Base-by-base conservation (phyloP, 1,140 invertebrate species). In the Acyrthosiphon pisum region DNA sequence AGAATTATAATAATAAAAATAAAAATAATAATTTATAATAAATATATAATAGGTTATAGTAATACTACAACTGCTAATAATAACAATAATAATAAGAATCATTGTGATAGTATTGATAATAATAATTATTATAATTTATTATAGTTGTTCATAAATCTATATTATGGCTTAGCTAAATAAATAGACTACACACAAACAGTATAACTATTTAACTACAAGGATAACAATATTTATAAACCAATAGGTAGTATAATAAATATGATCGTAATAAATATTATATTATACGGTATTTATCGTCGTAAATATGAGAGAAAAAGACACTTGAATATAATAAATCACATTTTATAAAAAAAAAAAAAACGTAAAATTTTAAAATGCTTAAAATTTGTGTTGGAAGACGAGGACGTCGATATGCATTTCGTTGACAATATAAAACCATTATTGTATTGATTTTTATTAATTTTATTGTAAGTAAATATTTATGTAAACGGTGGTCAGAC, bases 381-480 rank as follows among this genome's bases (percentile, higher is more conserved):
- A 84, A 84, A 84, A 93, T 84, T 37, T 93, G 91, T 93, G 91
- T 93, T 93, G 91, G 91, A 93, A 93, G 91, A 93, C 91, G 91
- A 93, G 91, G 91, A 93, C 91, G 91, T 93, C 91, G 91, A 93
- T 93, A 93, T 93, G 91, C 91, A 93, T 93, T 86, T 86, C 23
- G 81, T 93, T 93, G 50, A 93, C 91, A 56, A 86, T 84, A 92
- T 92, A 37, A 50, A 50, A 84, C 9, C 9, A 30, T 91, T 91
- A 44, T 44, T 46, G 8, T 30, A 76, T 91, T 50, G 86, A 87
- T 37, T 50, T 88, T 20, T 88, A 35, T 89, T 30, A 26, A 37
- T 56, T 88, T 20, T 88, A 35, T 89, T 30, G 26, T 56, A 35
- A 53, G 37, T 89, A 41, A 89, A 37, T 89, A 89, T 89, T 89